Base-by-base conservation (phyloP, 1,140 invertebrate species). In the Neelides sp. region DNA sequence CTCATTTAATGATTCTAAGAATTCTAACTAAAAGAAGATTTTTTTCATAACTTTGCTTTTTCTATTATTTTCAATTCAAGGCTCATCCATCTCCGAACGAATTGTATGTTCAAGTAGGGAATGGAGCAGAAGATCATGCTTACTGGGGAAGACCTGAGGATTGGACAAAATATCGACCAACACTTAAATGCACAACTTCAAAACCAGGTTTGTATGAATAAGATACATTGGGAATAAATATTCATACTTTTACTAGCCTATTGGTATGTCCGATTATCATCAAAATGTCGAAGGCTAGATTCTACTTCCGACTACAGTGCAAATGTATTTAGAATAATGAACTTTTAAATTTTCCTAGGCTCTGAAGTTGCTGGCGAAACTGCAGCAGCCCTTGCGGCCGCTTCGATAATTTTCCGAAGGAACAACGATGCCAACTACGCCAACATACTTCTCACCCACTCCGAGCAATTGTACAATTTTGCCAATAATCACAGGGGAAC, bases 351-450 rank as follows among this genome's bases (percentile, higher is more conserved):
- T 4, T 53, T 57, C 17, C 59, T 62, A 24, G 69, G 69, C 42
- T 66, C 67, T 49, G 69, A 71, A 55, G 54, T 70, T 5, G 66
- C 63, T 1, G 68, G 61, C 8, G 68, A 70, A 55, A 66, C 64
- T 22, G 66, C 66, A 3, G 66, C 69, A 7, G 67, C 69, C 10
- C 54, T 71, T 44, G 68, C 70, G 4, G 66, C 66, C 7, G 65
- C 65, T 19, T 66, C 65, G 10, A 64, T 71, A 28, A 63, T 62
- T 0, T 71, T 69, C 50, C 27, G 48, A n/a, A n/a, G 26, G 4
- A 27, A 48, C 20, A 28, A 17, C 15, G 50, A 55, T 43, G 42
- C 54, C 56, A 63, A 69, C 48, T 71, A 65, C 53, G 42, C 66
- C 3, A 13, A 35, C 2, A 20, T 24, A 12, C 54, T 50, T 17